Percentiles rank a stretch among this genome's conserved stretches.
Evolutionary conservation across 2,797 vertebrate species (phyloP).

Genomic region (Varecia variegata): DNA sequence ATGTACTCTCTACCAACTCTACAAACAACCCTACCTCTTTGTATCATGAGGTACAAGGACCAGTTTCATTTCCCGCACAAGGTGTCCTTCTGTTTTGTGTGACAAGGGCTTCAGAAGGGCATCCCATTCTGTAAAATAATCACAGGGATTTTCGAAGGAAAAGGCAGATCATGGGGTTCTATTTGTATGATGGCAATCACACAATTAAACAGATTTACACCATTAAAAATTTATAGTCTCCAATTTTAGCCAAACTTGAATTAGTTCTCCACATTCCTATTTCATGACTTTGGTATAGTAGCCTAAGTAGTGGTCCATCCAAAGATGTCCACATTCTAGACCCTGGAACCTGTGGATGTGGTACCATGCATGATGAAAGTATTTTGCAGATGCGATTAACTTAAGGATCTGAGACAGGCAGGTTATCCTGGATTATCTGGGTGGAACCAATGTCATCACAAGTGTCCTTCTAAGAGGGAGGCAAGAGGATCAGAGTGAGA

Average conservation of each 20-base stretch:
- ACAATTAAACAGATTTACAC: not conserved
- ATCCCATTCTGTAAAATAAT: not conserved
- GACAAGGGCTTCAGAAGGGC: not conserved
- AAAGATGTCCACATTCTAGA: not conserved
- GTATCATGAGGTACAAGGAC: not conserved
- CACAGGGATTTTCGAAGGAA: not conserved
- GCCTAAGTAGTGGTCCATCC: not conserved
- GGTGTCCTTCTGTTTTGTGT: not conserved
- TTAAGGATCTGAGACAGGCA: not conserved
- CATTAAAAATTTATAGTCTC: not conserved
- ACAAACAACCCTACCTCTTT: not conserved
- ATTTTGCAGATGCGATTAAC: not conserved
- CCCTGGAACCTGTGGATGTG: not conserved
- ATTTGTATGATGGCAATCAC: not conserved
- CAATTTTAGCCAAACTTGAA: not conserved
- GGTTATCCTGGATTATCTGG: not conserved
- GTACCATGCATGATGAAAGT: not conserved
- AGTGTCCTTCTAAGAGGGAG: not conserved
- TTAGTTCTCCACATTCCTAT: not conserved
- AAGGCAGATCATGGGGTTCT: not conserved
- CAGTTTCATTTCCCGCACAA: not conserved
- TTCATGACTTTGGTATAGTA: not conserved
- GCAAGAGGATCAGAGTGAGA: not conserved
- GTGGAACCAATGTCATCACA: not conserved
- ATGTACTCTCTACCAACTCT: not conserved